Base-by-base conservation (phyloP, 2,888 invertebrate species). In the Yponomeuta malinellus region DNA sequence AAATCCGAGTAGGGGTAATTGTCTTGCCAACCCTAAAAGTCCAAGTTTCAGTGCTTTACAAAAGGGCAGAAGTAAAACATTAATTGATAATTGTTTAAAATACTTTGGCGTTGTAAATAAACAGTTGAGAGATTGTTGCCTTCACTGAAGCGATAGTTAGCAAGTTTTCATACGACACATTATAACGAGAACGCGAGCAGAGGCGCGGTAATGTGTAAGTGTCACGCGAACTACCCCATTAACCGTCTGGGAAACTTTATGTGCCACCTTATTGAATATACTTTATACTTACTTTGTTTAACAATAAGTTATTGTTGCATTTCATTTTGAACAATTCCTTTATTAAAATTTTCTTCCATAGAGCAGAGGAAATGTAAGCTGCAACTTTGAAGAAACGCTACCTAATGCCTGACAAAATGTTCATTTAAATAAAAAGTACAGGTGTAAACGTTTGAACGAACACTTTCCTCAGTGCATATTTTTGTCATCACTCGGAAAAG, bases 61-160 rank as follows among this genome's bases (percentile, higher is more conserved):
- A 59, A 59, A 59, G 52, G 1, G 15, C 52, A 12, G 15, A 59
- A 59, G 52, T 59, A 59, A 59, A 59, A 59, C 52, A 59, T 15
- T 59, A 59, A 59, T 59, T 59, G 52, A 12, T 59, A 59, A 59
- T 15, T 59, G 52, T 59, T 59, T 59, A 12, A 59, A 59, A 59
- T 59, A 59, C 52, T 59, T 59, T 59, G 52, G 15, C 52, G 15
- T 15, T 59, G 52, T 59, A 59, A 52, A 59, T 59, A 59, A 59
- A 59, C 52, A 15, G 63, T 43, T 68, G 63, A 63, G 31, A 70
- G 70, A 70, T 69, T 70, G 63, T 70, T 33, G 37, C 63, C 63
- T 68, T 70, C 63, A 63, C 70, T n/a, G 63, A 63, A 33, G 37
- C 70, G 63, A 69, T 68, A 48, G 68, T 37, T 31, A 31, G 29